Evolutionary conservation across 2,888 invertebrate genomes (phyloP).

Genomic region (Lacanobia wlatinum): DNA sequence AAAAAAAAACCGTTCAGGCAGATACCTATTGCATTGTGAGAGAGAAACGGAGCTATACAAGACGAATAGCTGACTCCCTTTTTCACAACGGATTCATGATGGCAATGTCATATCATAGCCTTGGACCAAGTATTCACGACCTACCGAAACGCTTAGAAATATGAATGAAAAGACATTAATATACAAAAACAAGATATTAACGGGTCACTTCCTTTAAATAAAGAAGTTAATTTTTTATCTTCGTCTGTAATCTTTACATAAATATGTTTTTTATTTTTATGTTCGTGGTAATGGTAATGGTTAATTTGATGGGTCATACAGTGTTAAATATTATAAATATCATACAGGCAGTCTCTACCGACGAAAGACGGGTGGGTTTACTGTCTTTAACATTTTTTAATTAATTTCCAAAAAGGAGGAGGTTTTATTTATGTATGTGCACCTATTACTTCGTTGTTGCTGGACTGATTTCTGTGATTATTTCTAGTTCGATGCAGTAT

Average conservation of each 20-base stretch:
- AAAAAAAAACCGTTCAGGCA: too few relatives aligned
- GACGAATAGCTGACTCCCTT: too few relatives aligned
- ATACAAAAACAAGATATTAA: background rate
- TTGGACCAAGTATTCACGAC: background rate
- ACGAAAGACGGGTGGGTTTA: too few relatives aligned
- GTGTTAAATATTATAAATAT: background rate
- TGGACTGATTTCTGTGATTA: too few relatives aligned
- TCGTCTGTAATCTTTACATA: slow-evolving; percentile 22
- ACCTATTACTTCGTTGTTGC: too few relatives aligned
- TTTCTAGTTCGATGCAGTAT: too few relatives aligned
- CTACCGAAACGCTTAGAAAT: slow-evolving; percentile 19
- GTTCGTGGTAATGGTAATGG: background rate
- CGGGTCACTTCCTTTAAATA: slow-evolving; percentile 47
- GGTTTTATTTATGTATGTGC: too few relatives aligned
- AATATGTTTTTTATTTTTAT: background rate
- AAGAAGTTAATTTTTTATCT: slow-evolving; percentile 27
- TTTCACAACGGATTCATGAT: background rate
- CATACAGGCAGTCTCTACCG: background rate
- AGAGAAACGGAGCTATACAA: too few relatives aligned
- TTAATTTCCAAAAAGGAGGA: too few relatives aligned
- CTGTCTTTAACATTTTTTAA: too few relatives aligned
- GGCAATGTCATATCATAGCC: background rate
- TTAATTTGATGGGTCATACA: background rate
- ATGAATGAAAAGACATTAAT: background rate
- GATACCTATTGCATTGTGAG: too few relatives aligned